A percentile compares a stretch with the other conserved stretches of the same genome.
These are phyloP conservation scores for Hexactinellida sp. DNA, from an alignment of 37 sponge, comb jelly and placozoan genomes.

Conservation along the genomic window DNA sequence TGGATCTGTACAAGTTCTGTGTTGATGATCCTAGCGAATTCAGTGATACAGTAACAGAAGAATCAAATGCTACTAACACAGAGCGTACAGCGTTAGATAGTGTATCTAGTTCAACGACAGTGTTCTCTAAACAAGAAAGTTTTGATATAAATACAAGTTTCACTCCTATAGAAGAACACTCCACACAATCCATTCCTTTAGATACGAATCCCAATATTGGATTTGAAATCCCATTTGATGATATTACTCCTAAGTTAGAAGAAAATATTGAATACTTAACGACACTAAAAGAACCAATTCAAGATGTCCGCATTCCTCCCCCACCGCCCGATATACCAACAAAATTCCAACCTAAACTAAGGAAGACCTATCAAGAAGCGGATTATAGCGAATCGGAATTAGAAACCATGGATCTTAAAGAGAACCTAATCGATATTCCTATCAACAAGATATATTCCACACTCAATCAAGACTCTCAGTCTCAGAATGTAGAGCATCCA, in stretches of 20 bases:
- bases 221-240: not conserved
- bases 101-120: not conserved
- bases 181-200: not conserved
- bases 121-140: not conserved
- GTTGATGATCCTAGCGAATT: not conserved
- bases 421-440: conserved; percentile 11
- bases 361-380: not conserved
- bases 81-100: not conserved
- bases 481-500: conserved; percentile 4
- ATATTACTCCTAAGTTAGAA: not conserved
- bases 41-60: not conserved
- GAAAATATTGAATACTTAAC: not conserved
- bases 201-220: not conserved
- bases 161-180: not conserved
- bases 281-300: not conserved
- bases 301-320: not conserved
- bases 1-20: not conserved
- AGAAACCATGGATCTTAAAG: not conserved
- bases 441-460: not conserved
- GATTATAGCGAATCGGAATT: not conserved
- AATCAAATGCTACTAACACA: not conserved
- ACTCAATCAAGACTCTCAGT: not conserved
- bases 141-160: not conserved
- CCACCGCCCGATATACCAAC: not conserved
- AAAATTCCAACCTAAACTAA: not conserved